Base-by-base conservation (phyloP, 1,140 invertebrate species). In the Telenomus remus region DNA sequence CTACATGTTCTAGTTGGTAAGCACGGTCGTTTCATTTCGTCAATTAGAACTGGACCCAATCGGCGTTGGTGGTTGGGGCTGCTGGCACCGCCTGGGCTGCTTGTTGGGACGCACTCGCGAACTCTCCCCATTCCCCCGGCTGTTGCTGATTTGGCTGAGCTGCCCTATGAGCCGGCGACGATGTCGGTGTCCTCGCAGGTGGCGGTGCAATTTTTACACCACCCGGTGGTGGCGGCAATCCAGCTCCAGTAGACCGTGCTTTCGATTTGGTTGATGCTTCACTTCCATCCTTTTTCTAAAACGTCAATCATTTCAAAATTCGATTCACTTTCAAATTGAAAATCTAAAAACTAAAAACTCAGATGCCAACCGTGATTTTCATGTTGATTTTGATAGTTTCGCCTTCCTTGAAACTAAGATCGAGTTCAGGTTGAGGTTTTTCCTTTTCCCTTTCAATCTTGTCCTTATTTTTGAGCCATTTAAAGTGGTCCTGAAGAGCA, bases 381-480 rank as follows among this genome's bases (percentile, higher is more conserved):
- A 97, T 97, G 84, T 99, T 99, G 44, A 99, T 97, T 90, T 97
- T 98, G 73, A 99, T 99, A 11, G 97, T 99, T 90, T 99, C 95
- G 19, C 98, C 98, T 85, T 98, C 98, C 86, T 99, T 99, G 83
- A 99, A 98, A 61, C 96, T 94, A n/a, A 99, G 90, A 90, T 99
- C 97, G 12, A 99, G 88, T 80, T 95, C 93, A 65, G 95, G 95
- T 77, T 93, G 93, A 9, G 92, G 91, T 68, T 90, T 90, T 43
- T 91, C 90, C 73, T 94, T 92, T 81, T 96, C 94, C 69, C 95
- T 94, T 83, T 94, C 94, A 44, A 95, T 93, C 87, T 95, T 91
- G 85, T 98, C 95, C 79, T 96, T 94, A 87, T 97, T 97, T 82
- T 96, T 95, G 1, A 98, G 82, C 94, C 95, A 97, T 89, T 99